These are phyloP conservation scores for Hippocampus comes DNA, from an alignment of 2,113 vertebrate genomes.

Conservation along the genomic window DNA sequence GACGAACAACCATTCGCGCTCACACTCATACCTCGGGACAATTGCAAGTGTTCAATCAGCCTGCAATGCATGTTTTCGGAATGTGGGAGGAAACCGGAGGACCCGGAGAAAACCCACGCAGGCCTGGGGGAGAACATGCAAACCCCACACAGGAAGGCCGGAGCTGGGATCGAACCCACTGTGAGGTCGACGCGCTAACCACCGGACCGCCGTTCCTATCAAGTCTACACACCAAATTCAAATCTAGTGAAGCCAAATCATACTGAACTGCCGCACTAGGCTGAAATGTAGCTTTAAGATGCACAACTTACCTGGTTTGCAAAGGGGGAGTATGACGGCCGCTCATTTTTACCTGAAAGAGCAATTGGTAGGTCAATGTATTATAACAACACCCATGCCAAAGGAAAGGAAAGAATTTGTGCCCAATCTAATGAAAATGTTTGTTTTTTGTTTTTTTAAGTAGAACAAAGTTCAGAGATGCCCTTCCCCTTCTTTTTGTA, in stretches of 20 bases:
- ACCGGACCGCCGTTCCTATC: not conserved
- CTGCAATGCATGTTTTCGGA: too few relatives aligned
- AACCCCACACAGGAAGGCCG: too few relatives aligned
- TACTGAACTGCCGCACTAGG: not conserved
- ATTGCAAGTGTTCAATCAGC: too few relatives aligned
- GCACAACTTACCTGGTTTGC: slow-evolving; percentile 73
- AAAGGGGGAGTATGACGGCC: slow-evolving; percentile 81
- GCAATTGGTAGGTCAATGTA: slow-evolving; percentile 9
- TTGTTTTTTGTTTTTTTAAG: slow-evolving; percentile 36
- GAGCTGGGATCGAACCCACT: too few relatives aligned
- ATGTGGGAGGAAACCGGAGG: too few relatives aligned
- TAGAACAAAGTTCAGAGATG: slow-evolving; percentile 55
- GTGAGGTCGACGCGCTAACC: too few relatives aligned
- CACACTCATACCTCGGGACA: too few relatives aligned
- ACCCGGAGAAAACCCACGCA: too few relatives aligned
- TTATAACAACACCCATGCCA: not conserved
- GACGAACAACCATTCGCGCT: too few relatives aligned
- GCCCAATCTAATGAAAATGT: slow-evolving; percentile 48
- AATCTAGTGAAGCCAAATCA: not conserved
- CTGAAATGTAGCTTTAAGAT: not conserved
- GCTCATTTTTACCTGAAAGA: slow-evolving; percentile 85
- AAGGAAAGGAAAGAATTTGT: slow-evolving; percentile 30
- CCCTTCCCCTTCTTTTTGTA: slow-evolving; percentile 53
- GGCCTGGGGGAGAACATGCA: too few relatives aligned
- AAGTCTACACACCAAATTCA: too few relatives aligned